phyloP scores from a whole-genome alignment of 2,888 invertebrate species.

The Drepana falcataria region DNA sequence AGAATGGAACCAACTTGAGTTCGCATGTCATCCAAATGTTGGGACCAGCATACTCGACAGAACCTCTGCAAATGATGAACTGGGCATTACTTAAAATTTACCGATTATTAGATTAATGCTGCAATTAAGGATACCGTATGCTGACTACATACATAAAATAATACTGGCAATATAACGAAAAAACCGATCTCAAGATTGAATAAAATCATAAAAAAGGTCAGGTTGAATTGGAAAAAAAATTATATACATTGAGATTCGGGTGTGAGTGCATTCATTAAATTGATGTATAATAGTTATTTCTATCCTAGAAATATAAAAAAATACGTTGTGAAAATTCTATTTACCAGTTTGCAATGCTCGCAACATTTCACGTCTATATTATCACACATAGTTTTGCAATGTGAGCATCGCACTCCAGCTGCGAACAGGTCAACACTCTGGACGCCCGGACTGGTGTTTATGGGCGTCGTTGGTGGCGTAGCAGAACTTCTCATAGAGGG shows the following conservation, averaged over 20 bases:
- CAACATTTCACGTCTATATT: slow-evolving; percentile 54
- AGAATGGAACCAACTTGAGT: slow-evolving; percentile 75
- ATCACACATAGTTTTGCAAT: slow-evolving; percentile 60
- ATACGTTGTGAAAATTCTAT: slow-evolving; percentile 7
- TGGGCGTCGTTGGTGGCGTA: slow-evolving; percentile 37
- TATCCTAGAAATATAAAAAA: too few relatives aligned
- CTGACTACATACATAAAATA: too few relatives aligned
- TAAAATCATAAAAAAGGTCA: too few relatives aligned
- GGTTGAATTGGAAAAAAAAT: too few relatives aligned
- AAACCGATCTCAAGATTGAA: too few relatives aligned
- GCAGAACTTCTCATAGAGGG: slow-evolving; percentile 17
- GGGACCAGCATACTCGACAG: slow-evolving; percentile 80
- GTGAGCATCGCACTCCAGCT: slow-evolving; percentile 46
- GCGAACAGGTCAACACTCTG: slow-evolving; percentile 57
- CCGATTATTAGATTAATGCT: neutral
- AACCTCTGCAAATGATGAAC: slow-evolving; percentile 65
- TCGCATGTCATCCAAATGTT: slow-evolving; percentile 79
- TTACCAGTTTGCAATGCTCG: slow-evolving; percentile 81
- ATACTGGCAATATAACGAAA: too few relatives aligned
- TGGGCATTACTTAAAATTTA: neutral
- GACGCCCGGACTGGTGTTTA: slow-evolving; percentile 14
- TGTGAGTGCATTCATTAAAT: too few relatives aligned
- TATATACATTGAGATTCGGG: too few relatives aligned
- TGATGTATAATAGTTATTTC: too few relatives aligned
- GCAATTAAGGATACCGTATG: too few relatives aligned